Evolutionary conservation across 2,888 invertebrate genomes (phyloP).

Genomic region (Caenorhabditis panamensis): DNA sequence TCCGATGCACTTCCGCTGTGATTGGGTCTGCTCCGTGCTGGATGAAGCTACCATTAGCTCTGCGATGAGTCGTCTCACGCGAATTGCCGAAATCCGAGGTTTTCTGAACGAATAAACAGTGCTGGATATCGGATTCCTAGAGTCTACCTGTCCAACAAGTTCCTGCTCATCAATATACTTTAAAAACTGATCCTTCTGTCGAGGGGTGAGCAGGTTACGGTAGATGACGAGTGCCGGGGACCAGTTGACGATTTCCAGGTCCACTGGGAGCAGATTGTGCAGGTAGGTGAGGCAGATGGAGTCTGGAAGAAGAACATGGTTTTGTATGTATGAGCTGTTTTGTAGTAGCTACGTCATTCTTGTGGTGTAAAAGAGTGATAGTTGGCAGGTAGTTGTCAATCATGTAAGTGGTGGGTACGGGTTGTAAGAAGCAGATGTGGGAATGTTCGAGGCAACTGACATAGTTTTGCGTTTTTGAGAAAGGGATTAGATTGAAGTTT

Average conservation of each 20-base stretch:
- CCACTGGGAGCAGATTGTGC: slow-evolving; percentile 43
- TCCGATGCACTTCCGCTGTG: slow-evolving; percentile 21
- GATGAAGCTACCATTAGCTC: slow-evolving; percentile 45
- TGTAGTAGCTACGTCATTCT: not conserved
- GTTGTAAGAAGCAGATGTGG: no score
- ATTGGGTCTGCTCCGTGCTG: slow-evolving; percentile 8
- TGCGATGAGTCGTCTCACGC: slow-evolving; percentile 24
- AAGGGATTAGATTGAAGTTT: no score
- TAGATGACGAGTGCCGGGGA: slow-evolving; percentile 37
- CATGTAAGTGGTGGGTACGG: no score
- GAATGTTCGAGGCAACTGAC: no score
- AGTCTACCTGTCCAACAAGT: not conserved
- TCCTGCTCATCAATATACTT: slow-evolving; percentile 22
- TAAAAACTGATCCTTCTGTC: slow-evolving; percentile 24
- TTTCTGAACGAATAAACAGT: slow-evolving; percentile 14
- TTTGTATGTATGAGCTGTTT: no score
- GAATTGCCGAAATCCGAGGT: slow-evolving; percentile 31
- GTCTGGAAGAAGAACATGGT: slow-evolving; percentile 15
- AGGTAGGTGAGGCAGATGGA: slow-evolving; percentile 45
- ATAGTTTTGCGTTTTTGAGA: no score
- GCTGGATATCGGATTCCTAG: no score
- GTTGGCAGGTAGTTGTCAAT: no score
- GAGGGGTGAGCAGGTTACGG: slow-evolving; percentile 27
- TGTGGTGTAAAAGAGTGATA: not conserved
- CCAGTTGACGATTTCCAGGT: slow-evolving; percentile 48